Evolutionary conservation across 2,113 vertebrate genomes (phyloP).

Genomic region (Phalacrocorax aristotelis): DNA sequence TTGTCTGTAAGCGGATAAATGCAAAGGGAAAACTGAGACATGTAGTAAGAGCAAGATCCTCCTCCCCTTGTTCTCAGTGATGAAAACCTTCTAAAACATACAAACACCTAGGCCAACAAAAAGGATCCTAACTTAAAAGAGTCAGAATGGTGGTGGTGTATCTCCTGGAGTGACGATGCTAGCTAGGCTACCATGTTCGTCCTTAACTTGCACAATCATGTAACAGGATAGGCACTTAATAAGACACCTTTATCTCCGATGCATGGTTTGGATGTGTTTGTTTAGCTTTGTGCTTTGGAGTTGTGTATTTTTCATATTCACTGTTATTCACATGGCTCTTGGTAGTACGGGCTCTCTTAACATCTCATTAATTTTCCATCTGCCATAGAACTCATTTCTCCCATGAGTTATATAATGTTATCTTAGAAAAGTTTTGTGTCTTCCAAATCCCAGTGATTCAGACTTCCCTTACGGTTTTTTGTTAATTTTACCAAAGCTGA

Average conservation of each 20-base stretch:
- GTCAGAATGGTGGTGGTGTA: background rate
- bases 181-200: background rate
- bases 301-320: background rate
- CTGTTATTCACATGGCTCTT: background rate
- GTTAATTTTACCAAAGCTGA: background rate
- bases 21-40: background rate
- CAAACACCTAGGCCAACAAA: accelerated
- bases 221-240: background rate
- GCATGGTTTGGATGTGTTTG: background rate
- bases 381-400: conserved; percentile 9
- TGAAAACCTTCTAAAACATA: background rate
- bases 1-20: background rate
- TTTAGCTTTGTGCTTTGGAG: background rate
- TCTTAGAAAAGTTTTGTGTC: background rate
- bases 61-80: background rate
- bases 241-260: background rate
- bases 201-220: background rate
- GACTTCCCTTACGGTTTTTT: background rate
- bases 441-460: background rate
- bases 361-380: background rate
- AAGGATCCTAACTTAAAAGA: background rate
- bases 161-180: background rate
- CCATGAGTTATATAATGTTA: background rate
- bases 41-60: background rate
- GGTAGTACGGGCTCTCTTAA: background rate